phyloP scores from a whole-genome alignment of 1,140 invertebrate species.

The Rhynchophorus ferrugineus region DNA sequence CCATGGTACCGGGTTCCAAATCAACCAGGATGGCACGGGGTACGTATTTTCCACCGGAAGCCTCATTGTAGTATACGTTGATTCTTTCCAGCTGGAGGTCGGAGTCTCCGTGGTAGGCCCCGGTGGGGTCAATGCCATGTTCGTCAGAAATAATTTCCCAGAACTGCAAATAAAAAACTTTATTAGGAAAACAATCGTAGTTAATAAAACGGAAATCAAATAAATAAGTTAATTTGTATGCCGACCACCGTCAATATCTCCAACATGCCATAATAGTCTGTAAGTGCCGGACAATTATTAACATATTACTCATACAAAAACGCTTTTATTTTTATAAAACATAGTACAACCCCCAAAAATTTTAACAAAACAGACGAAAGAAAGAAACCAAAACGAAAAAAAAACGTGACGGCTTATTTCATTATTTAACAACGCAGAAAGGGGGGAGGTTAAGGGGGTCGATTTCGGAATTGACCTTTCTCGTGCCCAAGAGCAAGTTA shows the following conservation, averaged over 20 bases:
- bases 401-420: too few species aligned
- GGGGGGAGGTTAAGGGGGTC: too few species aligned
- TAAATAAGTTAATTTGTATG: background rate
- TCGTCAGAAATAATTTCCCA: slow-evolving; percentile 92
- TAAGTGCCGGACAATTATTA: background rate
- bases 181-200: too few species aligned
- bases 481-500: background rate
- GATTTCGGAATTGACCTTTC: too few species aligned
- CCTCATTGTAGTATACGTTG: slow-evolving; percentile 87
- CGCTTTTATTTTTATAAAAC: too few species aligned
- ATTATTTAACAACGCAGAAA: too few species aligned
- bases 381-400: too few species aligned
- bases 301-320: too few species aligned
- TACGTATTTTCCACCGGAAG: slow-evolving; percentile 82
- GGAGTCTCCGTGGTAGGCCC: slow-evolving; percentile 72
- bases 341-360: too few species aligned
- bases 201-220: slow-evolving; percentile 7
- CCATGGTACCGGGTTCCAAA: slow-evolving; percentile 92
- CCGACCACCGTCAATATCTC: background rate
- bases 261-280: background rate
- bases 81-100: slow-evolving; percentile 80
- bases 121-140: slow-evolving; percentile 79
- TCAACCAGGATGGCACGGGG: slow-evolving; percentile 86
- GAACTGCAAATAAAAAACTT: slow-evolving; percentile 55
- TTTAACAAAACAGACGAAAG: too few species aligned